phyloP scores from a whole-genome alignment of 92 coral and sea anemone species.

The Montipora capitata region DNA sequence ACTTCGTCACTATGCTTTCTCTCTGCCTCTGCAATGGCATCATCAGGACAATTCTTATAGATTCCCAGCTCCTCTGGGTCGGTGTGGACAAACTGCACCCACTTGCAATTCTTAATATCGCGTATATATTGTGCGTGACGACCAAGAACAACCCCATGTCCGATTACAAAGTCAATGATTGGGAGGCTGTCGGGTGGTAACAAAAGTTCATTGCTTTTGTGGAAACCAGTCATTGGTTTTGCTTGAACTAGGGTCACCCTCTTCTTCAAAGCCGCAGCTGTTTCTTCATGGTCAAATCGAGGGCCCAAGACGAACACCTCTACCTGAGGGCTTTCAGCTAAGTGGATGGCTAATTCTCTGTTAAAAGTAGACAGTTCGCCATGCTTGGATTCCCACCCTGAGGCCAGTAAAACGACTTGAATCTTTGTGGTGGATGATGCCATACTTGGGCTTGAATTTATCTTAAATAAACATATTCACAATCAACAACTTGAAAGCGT shows the following conservation, averaged over 20 bases:
- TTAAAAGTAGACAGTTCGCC: no score
- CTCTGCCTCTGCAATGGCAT: conserved; percentile 1
- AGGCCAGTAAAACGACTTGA: no score
- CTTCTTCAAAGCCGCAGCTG: neutral
- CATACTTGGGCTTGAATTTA: no score
- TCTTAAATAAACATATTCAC: no score
- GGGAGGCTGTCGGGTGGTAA: neutral
- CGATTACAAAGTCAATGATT: neutral
- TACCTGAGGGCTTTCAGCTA: no score
- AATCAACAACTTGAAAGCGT: no score
- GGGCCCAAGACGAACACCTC: no score
- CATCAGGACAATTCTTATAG: neutral
- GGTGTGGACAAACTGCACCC: conserved; percentile 19
- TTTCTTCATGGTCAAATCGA: no score
- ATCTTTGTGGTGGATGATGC: no score
- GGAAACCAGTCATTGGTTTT: neutral
- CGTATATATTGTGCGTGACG: conserved; percentile 2
- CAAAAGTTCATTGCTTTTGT: neutral
- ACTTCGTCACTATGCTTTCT: conserved; percentile 1
- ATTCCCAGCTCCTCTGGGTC: conserved; percentile 23
- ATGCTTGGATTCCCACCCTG: no score
- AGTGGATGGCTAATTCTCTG: no score
- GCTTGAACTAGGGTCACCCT: neutral
- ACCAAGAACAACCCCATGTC: conserved; percentile 6
- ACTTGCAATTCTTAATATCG: neutral